Evolutionary conservation across 2,888 invertebrate species (phyloP), one percentile per base, ranked within the genome.

Genomic region (Ormyrus pomaceus): DNA sequence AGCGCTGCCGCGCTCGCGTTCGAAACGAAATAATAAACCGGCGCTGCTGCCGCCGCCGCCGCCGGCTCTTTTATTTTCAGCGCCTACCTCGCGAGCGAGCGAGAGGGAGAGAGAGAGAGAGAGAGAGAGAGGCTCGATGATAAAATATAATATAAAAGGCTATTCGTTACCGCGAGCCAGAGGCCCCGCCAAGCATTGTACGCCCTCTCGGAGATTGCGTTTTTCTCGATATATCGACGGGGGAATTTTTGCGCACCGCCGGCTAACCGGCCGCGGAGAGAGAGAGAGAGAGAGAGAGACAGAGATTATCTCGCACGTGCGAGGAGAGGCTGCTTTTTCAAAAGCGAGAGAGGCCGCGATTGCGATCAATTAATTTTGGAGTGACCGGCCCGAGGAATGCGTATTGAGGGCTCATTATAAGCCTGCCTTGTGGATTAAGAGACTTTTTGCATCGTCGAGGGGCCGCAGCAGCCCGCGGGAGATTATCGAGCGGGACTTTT

Each of bases 21-120:
- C 86, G 86, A 87, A 88, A 89, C 87, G 87, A 90, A 89, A 88
- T 88, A 89, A 90, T 82, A 79, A 79, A 82, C 68, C 73, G 75
- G 19, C 19, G 19, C 19, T 19, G 19, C 19, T 19, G 19, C 19
- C 19, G 19, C 72, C 69, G 62, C 78, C 73, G 64, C 68, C 79
- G 73, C 64, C 50, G 19, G 10, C 71, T 61, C 71, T 66, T 70
- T 70, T 70, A 58, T 61, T 72, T 72, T 72, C 6, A 55, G 19
- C 50, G 19, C 19, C 19, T 53, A 9, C 19, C 3, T 53, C 48
- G 50, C 61, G 8, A 19, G 19, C 19, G 19, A 19, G 19, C 1
- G 19, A 19, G 19, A 2, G 19, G 2, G 19, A 19, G 19, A 19
- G 19, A 19, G 19, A 19, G 19, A 19, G 19, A 19, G 19, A 19